Percentiles rank a stretch among this genome's conserved stretches.
Conservation (phyloP, 2,113 vertebrate species). For the Tapirus terrestris region DNA sequence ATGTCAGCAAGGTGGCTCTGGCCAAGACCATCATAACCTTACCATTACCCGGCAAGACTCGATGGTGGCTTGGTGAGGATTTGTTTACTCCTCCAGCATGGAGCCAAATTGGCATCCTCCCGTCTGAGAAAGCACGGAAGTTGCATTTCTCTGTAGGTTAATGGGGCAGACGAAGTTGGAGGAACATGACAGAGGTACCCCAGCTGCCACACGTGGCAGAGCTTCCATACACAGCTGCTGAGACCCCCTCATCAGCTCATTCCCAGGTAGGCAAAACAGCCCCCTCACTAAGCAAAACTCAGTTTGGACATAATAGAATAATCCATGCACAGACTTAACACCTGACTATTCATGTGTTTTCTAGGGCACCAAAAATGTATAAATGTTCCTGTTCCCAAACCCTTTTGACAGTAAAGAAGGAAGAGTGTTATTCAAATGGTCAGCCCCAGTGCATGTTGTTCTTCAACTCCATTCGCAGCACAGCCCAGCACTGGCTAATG, state of each 20-base stretch:
- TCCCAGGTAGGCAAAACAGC: constrained; percentile 45
- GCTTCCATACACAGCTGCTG: not conserved
- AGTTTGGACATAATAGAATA: constrained; percentile 79
- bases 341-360: constrained; percentile 79
- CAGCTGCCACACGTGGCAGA: not conserved
- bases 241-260: accelerated
- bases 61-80: constrained; percentile 68
- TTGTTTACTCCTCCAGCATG: constrained; percentile 66
- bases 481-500: constrained; percentile 43
- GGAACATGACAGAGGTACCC: accelerated
- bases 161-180: not conserved
- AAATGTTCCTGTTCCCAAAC: constrained; percentile 84
- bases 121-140: not conserved
- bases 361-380: constrained; percentile 82
- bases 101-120: not conserved
- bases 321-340: constrained; percentile 56
- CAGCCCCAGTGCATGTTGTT: constrained; percentile 78
- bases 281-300: constrained; percentile 72
- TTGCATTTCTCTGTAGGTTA: constrained; percentile 50
- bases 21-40: not conserved
- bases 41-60: not conserved
- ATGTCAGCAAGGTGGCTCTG: not conserved
- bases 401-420: constrained; percentile 83
- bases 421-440: constrained; percentile 81
- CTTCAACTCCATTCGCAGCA: constrained; percentile 56